Evolutionary conservation across 2,888 invertebrate species (phyloP), one percentile per base, ranked within the genome.

Genomic region (Thecophora atra): DNA sequence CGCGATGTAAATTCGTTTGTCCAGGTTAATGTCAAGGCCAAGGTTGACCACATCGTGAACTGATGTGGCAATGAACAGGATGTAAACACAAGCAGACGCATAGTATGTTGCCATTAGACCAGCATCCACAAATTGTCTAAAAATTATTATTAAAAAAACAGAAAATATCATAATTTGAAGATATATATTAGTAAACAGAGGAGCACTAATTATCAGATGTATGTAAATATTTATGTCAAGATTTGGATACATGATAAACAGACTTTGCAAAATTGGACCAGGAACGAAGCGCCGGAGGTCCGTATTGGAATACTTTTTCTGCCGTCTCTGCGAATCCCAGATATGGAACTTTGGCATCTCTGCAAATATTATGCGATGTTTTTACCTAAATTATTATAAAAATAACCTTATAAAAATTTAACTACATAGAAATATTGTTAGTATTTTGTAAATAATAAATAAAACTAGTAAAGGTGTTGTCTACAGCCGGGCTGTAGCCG

Each of bases 311-410:
- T 6, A 94, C 93, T 24, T 91, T 91, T 76, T 93, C 94, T 13
- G 94, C 94, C 0, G 96, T 96, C 82, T 94, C 92, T 0, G 95
- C 92, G 83, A 95, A 96, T 66, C 93, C 94, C 86, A 97, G 88
- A 21, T 90, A 90, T 0, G 94, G 92, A 51, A 90, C 89, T 82
- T 91, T 91, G 0, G 91, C 89, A 74, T 91, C 89, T 60, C 89
- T 89, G 80, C 94, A 93, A 72, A 94, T 90, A 80, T 91, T 89
- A 83, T 94, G 94, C 2, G 94, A 92, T 72, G 93, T 93, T 85
- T 89, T 89, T 3, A 95, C 94, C 94, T 95, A 83, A 47, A 86
- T 17, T 15, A 47, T 11, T 11, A 47, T 47, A 2, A 47, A n/a
- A 47, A 8, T 47, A 2, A 47, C 7, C 11, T 37, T 37, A 2